phyloP scores from a whole-genome alignment of 2,797 vertebrate species.

The Rhinella marina region DNA sequence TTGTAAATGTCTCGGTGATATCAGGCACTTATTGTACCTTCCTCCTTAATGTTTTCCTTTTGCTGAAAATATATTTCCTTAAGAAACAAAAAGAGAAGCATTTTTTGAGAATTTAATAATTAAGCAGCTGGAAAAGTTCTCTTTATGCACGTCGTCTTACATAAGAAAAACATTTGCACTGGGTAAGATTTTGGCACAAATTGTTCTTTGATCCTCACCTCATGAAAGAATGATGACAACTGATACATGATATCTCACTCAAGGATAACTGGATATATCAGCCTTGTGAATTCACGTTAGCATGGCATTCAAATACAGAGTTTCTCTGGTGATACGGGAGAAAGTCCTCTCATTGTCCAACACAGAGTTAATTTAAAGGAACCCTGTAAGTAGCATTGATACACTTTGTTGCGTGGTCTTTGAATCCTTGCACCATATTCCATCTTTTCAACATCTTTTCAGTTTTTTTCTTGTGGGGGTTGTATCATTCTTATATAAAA shows the following conservation, averaged over 20 bases:
- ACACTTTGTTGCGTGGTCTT: too few species aligned
- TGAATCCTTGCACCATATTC: too few species aligned
- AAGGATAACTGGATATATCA: background rate
- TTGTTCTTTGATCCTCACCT: background rate
- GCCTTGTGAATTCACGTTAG: background rate
- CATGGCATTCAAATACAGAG: background rate
- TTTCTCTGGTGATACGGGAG: background rate
- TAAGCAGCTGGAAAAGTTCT: slow-evolving; percentile 1
- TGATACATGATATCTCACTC: background rate
- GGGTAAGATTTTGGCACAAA: background rate
- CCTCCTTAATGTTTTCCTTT: slow-evolving; percentile 30
- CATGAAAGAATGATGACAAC: background rate
- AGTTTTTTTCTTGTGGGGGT: too few species aligned
- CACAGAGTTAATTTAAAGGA: background rate
- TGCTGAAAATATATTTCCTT: slow-evolving; percentile 65
- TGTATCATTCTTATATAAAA: too few species aligned
- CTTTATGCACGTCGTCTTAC: background rate
- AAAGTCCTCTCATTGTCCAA: too few species aligned
- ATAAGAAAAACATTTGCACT: background rate
- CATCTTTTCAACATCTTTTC: too few species aligned
- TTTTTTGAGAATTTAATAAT: slow-evolving; percentile 66
- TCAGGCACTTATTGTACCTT: slow-evolving; percentile 22
- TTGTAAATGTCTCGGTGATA: slow-evolving; percentile 46
- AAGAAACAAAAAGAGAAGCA: slow-evolving; percentile 68
- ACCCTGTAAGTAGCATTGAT: too few species aligned